Base-by-base conservation (phyloP, 1,140 invertebrate species). In the Pogonus chalceus region DNA sequence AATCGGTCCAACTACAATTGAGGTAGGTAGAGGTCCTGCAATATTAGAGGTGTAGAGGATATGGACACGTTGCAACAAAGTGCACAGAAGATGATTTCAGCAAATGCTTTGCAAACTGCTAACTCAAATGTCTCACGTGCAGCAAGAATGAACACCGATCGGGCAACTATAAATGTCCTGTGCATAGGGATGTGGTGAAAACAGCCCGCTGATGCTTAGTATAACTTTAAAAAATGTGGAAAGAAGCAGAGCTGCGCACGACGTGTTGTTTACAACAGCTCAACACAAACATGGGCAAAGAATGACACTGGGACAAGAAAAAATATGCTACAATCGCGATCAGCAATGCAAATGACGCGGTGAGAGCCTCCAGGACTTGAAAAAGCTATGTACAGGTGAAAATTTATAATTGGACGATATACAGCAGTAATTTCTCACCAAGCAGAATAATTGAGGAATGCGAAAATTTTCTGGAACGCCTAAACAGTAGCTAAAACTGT, bases 391-490 rank as follows among this genome's bases (percentile, higher is more conserved):
- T 58, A 14, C 60, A 55, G 58, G 55, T 57, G 16, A 53, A 31
- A 10, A 54, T 43, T 23, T 2, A 49, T 0, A 20, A n/a, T 0
- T n/a, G 47, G n/a, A 62, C 54, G 0, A 54, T 55, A 16, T 9
- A 60, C n/a, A n/a, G 54, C 50, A 58, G 56, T 31, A 59, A 62
- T 20, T 12, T 59, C 22, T 47, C 54, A 35, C 55, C 23, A 46
- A 60, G 59, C 22, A 51, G 59, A 16, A 12, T 10, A 4, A 58
- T 58, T 16, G 0, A 9, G 0, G 49, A 56, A 1, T 62, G 7
- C 14, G 26, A 31, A 7, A 4, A 31, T 14, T 31, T 31, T 14
- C 14, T 31, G 26, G 26, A 31, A 14, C 26, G 14, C 4, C 26
- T 31, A 14, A 31, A 14, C 26, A 14, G 4, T 14, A 31, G 26